A percentile compares a stretch with the other conserved stretches of the same genome.
Evolutionary conservation across 2,113 vertebrate genomes (phyloP).

Genomic region (Siniperca chuatsi): DNA sequence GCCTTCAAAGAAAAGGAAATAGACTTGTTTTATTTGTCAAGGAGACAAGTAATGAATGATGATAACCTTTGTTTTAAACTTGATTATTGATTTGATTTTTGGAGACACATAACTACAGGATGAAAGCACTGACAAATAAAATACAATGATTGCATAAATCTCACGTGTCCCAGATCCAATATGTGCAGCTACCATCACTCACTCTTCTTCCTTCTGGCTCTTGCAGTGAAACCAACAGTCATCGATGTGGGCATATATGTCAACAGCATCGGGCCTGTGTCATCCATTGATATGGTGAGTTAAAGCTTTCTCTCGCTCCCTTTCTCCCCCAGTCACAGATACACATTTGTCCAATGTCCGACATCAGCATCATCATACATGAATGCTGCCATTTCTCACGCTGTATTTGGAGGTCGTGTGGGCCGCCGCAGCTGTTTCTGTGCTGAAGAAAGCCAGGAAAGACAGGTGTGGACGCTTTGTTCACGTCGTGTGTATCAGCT

Average conservation of each 20-base stretch:
- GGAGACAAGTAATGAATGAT: constrained; percentile 29
- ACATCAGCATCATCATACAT: constrained; percentile 39
- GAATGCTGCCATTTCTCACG: constrained; percentile 28
- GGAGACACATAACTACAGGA: background rate
- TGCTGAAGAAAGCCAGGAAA: constrained; percentile 19
- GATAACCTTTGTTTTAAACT: constrained; percentile 29
- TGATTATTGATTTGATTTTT: constrained; percentile 10
- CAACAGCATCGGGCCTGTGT: constrained; percentile 96
- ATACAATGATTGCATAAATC: background rate
- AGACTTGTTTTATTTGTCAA: background rate
- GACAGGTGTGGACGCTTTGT: constrained; percentile 53
- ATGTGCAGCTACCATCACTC: constrained; percentile 35
- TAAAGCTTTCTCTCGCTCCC: background rate
- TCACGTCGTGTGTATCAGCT: constrained; percentile 28
- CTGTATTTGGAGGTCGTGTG: constrained; percentile 28
- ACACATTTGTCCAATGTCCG: background rate
- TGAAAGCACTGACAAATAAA: constrained; percentile 29
- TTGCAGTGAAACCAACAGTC: constrained; percentile 92
- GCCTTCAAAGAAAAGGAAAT: constrained; percentile 1
- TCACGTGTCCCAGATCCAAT: constrained; percentile 5
- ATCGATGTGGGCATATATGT: constrained; percentile 95
- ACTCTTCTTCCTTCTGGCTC: constrained; percentile 47
- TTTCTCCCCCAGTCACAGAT: background rate
- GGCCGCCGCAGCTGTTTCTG: constrained; percentile 33
- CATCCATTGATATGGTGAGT: constrained; percentile 97